Percentiles rank a stretch among this genome's conserved stretches.
Conservation (phyloP, 2,797 vertebrate genomes). For the Pachyuromys duprasi region DNA sequence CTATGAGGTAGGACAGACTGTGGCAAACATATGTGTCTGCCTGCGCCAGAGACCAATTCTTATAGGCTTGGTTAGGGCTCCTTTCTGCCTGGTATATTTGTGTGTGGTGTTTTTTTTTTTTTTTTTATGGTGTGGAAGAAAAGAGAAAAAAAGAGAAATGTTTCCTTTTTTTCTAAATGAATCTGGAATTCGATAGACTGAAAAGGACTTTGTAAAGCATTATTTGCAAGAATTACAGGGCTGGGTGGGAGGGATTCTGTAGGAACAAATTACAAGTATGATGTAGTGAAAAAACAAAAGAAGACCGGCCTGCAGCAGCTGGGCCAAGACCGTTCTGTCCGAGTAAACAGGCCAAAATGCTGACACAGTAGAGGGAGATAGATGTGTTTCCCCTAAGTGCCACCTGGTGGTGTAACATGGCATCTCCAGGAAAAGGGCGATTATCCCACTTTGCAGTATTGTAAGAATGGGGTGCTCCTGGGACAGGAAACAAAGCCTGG, state of each 20-base stretch:
- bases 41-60: not conserved
- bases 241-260: no score
- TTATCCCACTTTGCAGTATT: not conserved
- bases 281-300: not conserved
- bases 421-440: not conserved
- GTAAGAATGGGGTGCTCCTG: not conserved
- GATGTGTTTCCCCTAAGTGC: not conserved
- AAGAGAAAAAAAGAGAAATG: not conserved
- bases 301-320: not conserved
- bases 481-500: not conserved
- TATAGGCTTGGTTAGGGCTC: not conserved
- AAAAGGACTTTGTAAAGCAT: not conserved
- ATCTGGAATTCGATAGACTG: not conserved
- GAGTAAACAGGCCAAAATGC: not conserved
- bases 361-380: not conserved
- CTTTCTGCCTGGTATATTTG: not conserved
- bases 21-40: not conserved
- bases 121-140: not conserved
- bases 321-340: no score
- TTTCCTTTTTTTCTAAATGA: not conserved
- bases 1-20: not conserved
- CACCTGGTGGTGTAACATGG: not conserved
- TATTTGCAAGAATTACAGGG: not conserved
- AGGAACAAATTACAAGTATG: not conserved
- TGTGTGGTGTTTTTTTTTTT: not conserved